Percentiles rank a stretch among this genome's conserved stretches.
Conservation (phyloP, 2,888 invertebrate genomes). For the Saturnia pavonia region DNA sequence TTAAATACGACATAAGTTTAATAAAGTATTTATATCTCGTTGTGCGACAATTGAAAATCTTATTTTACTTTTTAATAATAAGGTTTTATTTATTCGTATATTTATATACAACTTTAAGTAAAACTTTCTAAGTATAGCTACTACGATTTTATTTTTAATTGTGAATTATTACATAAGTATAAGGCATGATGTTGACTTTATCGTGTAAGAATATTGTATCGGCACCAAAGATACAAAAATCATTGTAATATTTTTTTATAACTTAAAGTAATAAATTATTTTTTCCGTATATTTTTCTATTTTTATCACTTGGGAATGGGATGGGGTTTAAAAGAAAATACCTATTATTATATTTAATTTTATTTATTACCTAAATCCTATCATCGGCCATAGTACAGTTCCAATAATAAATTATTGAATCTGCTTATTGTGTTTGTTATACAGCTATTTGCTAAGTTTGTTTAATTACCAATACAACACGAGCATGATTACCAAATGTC, state of each 20-base stretch:
- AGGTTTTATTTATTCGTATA: conserved; percentile 6
- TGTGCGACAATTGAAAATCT: background rate
- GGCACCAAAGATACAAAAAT: conserved; percentile 36
- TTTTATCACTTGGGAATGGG: conserved; percentile 17
- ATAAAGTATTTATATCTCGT: background rate
- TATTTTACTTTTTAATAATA: background rate
- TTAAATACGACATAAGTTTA: background rate
- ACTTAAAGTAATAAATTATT: conserved; percentile 28
- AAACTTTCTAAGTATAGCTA: background rate
- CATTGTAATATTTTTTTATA: conserved; percentile 23
- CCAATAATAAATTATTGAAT: conserved; percentile 74
- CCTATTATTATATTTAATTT: conserved; percentile 69
- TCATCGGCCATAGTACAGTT: conserved; percentile 78
- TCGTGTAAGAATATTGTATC: conserved; percentile 26
- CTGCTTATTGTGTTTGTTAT: conserved; percentile 58
- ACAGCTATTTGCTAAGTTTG: conserved; percentile 46
- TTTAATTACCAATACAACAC: conserved; percentile 12
- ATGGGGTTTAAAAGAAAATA: conserved; percentile 43
- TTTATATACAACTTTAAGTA: background rate
- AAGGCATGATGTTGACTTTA: background rate
- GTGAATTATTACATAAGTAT: background rate
- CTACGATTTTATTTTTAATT: background rate
- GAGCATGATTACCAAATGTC: conserved; percentile 15
- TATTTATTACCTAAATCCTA: conserved; percentile 80
- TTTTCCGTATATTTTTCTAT: conserved; percentile 32